These are phyloP conservation scores for Schizopygopsis pylzovi DNA, from an alignment of 2,797 vertebrate species.

Conservation along the genomic window DNA sequence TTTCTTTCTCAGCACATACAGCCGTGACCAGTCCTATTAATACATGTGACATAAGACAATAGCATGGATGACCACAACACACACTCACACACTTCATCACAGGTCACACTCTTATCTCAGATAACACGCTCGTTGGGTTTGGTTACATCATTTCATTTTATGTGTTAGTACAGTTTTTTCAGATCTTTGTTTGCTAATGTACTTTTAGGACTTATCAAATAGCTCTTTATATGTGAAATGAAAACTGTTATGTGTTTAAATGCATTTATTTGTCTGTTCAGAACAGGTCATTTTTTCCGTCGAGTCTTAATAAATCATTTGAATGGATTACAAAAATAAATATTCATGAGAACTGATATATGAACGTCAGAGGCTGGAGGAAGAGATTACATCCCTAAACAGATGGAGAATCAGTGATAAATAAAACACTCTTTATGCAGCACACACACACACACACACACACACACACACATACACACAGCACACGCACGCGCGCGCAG, in stretches of 20 bases:
- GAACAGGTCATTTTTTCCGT: background rate
- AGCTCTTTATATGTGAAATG: background rate
- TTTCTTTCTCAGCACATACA: slow-evolving; percentile 21
- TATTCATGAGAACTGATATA: background rate
- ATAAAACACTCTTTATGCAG: slow-evolving; percentile 38
- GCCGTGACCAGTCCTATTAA: background rate
- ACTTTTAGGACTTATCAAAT: background rate
- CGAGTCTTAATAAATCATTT: background rate
- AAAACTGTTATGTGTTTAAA: background rate
- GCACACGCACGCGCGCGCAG: background rate
- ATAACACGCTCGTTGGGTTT: background rate
- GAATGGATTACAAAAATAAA: background rate
- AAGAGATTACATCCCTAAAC: slow-evolving; percentile 21
- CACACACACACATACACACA: slow-evolving; percentile 30
- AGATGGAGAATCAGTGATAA: slow-evolving; percentile 42
- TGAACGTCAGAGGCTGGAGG: background rate
- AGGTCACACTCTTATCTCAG: background rate
- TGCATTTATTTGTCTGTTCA: background rate
- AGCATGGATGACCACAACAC: background rate
- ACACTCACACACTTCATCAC: background rate
- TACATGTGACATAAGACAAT: slow-evolving; percentile 1
- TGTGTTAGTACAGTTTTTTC: background rate
- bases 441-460: slow-evolving; percentile 27
- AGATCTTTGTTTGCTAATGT: background rate
- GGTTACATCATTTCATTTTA: background rate